Evolutionary conservation across 2,888 invertebrate species (phyloP).

Genomic region (Drosophila pegasa): DNA sequence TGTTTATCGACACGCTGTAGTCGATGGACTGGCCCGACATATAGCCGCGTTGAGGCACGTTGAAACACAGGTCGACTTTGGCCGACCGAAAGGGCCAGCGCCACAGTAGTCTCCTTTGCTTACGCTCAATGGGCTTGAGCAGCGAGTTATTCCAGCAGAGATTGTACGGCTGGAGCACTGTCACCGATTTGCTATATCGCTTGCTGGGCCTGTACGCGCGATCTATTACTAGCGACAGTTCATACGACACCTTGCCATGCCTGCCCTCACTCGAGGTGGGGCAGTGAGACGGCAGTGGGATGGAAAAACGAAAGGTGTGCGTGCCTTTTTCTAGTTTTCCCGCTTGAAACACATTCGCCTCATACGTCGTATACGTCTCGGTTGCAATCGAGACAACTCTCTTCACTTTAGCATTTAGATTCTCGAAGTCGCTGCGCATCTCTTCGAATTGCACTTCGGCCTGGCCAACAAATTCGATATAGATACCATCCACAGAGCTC

Average conservation of each 20-base stretch:
- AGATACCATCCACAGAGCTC: neutral
- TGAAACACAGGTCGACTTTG: neutral
- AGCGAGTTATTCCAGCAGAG: neutral
- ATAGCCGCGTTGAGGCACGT: neutral
- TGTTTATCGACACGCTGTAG: neutral
- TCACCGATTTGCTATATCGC: neutral
- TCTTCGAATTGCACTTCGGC: neutral
- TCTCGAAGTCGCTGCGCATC: neutral
- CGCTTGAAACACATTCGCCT: no score
- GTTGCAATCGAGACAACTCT: neutral
- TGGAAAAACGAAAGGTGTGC: neutral
- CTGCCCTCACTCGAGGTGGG: neutral
- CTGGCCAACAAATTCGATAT: neutral
- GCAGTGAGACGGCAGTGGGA: neutral
- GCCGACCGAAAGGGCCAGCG: neutral
- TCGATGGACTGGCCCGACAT: neutral
- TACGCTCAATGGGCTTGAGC: neutral
- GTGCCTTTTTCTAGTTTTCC: neutral
- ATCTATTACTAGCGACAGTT: neutral
- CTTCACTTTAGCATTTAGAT: no score
- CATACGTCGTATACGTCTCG: neutral
- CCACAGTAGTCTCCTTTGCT: neutral
- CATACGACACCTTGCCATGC: neutral
- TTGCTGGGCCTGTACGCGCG: neutral
- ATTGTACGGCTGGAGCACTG: neutral